A percentile compares a stretch with the other conserved stretches of the same genome.
These are phyloP conservation scores for Tetragnatha montana DNA, from an alignment of 2,888 invertebrate species.

Conservation along the genomic window DNA sequence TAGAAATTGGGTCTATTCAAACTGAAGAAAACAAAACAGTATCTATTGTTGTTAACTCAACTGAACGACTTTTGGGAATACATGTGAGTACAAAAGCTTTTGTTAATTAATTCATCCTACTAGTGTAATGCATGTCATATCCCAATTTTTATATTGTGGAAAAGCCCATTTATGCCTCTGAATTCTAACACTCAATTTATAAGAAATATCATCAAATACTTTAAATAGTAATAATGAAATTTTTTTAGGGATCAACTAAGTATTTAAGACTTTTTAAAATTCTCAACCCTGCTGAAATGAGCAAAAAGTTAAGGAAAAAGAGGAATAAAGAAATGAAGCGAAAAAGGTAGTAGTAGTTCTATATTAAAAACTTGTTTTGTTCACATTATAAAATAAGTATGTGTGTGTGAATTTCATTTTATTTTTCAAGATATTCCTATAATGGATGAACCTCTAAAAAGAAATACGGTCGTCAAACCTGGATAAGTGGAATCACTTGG, in stretches of 20 bases:
- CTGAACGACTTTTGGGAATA: constrained; percentile 85
- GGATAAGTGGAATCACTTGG: no score
- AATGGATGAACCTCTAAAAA: no score
- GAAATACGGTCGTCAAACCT: no score
- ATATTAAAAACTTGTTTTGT: background rate
- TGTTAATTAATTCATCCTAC: no score
- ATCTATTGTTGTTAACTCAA: constrained; percentile 84
- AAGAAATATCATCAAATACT: background rate
- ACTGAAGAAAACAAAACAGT: constrained; percentile 87
- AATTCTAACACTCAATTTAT: no score
- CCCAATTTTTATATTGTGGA: no score
- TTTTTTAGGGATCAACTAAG: constrained; percentile 83
- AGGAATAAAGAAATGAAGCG: constrained; percentile 82
- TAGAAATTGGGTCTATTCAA: constrained; percentile 86
- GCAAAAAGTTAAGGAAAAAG: constrained; percentile 84
- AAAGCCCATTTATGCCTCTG: no score
- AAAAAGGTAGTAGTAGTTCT: constrained; percentile 21
- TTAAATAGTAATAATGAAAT: background rate
- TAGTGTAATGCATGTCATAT: no score
- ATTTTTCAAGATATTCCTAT: no score
- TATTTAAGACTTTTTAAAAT: constrained; percentile 89
- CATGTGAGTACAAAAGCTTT: constrained; percentile 78
- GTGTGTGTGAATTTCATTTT: no score
- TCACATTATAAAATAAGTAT: no score
- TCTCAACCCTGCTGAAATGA: constrained; percentile 84